These are phyloP conservation scores for Otus sunia DNA, from an alignment of 2,113 vertebrate genomes.

Conservation along the genomic window DNA sequence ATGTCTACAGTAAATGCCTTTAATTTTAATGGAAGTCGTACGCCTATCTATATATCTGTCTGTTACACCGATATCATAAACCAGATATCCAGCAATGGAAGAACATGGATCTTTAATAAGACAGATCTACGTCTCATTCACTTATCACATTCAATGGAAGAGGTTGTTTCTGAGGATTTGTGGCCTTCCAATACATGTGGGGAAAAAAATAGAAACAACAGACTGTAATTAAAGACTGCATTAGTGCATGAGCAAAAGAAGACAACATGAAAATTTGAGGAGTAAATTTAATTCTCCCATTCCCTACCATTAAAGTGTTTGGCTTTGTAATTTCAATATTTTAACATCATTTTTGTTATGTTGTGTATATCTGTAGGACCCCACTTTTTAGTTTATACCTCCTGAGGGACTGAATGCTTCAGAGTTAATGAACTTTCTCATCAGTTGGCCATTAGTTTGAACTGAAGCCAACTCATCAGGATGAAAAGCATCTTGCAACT, in stretches of 20 bases:
- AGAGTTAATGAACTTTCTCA: constrained; percentile 68
- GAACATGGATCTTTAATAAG: neutral
- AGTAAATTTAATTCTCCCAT: constrained; percentile 33
- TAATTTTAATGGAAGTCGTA: neutral
- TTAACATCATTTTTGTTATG: constrained; percentile 44
- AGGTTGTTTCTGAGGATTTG: neutral
- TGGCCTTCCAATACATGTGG: neutral
- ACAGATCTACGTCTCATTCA: neutral
- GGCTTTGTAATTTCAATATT: constrained; percentile 53
- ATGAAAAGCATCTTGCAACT: constrained; percentile 66
- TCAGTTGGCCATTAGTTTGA: constrained; percentile 60
- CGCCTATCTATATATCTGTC: neutral
- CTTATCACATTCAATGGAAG: neutral
- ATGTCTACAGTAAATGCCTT: neutral
- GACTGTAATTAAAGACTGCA: constrained; percentile 23
- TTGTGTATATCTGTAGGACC: constrained; percentile 49
- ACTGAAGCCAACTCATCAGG: constrained; percentile 61
- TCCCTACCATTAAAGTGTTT: constrained; percentile 3
- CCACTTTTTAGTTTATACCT: constrained; percentile 61
- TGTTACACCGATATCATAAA: neutral
- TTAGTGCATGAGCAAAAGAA: neutral
- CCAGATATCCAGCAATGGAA: neutral
- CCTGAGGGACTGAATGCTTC: constrained; percentile 51
- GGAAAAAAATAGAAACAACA: neutral
- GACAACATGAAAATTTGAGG: constrained; percentile 4